Evolutionary conservation across 2,888 invertebrate genomes (phyloP).

Genomic region (Agriopis aurantiaria): DNA sequence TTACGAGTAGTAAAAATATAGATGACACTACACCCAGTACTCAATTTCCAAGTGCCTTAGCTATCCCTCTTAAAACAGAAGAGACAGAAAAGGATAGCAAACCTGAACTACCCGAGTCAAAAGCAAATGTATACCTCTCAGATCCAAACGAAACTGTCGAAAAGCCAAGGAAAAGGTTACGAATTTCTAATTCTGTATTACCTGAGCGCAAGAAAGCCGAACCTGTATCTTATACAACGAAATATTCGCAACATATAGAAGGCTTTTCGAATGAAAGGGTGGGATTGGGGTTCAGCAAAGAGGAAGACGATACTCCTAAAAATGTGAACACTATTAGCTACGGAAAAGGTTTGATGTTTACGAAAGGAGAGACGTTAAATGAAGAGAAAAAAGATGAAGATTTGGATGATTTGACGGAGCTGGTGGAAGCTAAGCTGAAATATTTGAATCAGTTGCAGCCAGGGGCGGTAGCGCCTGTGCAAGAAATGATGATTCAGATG

Average conservation of each 20-base stretch:
- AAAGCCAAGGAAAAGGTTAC: constrained; percentile 71
- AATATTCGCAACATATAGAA: constrained; percentile 79
- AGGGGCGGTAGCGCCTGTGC: constrained; percentile 78
- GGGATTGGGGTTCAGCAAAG: constrained; percentile 79
- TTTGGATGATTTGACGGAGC: constrained; percentile 69
- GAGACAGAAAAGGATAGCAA: constrained; percentile 54
- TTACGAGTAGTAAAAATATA: constrained; percentile 33
- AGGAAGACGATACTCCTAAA: constrained; percentile 64
- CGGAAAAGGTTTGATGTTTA: constrained; percentile 79
- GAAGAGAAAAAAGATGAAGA: constrained; percentile 73
- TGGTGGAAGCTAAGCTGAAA: constrained; percentile 83
- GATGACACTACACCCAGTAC: constrained; percentile 38
- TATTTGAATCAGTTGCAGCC: constrained; percentile 82
- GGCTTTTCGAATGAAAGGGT: constrained; percentile 78
- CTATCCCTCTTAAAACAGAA: constrained; percentile 56
- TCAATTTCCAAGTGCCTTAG: constrained; percentile 63
- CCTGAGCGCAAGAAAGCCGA: constrained; percentile 68
- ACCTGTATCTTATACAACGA: constrained; percentile 74
- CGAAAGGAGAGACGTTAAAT: constrained; percentile 83
- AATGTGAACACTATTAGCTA: constrained; percentile 67
- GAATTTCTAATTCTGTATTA: constrained; percentile 78
- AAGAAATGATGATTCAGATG: constrained; percentile 85
- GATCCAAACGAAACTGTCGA: constrained; percentile 61
- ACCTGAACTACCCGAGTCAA: constrained; percentile 62
- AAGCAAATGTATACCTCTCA: constrained; percentile 72